Percentiles rank a stretch among this genome's conserved stretches.
Conservation (phyloP, 2,888 invertebrate species). For the Pediacus dermestoides region DNA sequence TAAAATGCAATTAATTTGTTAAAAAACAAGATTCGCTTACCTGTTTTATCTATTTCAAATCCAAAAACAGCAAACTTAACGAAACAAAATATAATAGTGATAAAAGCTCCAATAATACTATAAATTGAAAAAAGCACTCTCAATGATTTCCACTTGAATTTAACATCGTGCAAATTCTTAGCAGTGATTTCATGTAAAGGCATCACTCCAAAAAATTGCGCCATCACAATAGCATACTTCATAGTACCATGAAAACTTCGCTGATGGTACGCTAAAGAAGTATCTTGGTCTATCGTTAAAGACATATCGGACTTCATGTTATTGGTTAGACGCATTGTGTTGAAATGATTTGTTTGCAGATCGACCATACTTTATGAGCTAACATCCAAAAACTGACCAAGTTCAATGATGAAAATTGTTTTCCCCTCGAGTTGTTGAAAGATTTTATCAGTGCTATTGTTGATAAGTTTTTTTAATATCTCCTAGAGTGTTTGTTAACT, state of each 20-base stretch:
- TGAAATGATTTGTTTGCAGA: too few relatives aligned
- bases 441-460: too few relatives aligned
- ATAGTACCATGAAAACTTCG: conserved; percentile 33
- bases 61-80: conserved; percentile 35
- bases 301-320: conserved; percentile 29
- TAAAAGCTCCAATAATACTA: conserved; percentile 31
- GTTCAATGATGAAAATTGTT: conserved; percentile 10
- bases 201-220: conserved; percentile 41
- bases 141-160: conserved; percentile 36
- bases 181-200: conserved; percentile 32
- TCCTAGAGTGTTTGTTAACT: too few relatives aligned
- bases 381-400: conserved; percentile 9
- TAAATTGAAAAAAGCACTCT: conserved; percentile 30
- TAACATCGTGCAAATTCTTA: conserved; percentile 26
- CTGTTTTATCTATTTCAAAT: conserved; percentile 36
- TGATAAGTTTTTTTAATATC: too few relatives aligned
- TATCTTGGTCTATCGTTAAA: conserved; percentile 25
- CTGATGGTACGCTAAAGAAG: conserved; percentile 7
- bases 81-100: conserved; percentile 33
- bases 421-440: too few relatives aligned
- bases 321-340: too few relatives aligned
- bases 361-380: too few relatives aligned
- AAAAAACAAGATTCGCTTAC: conserved; percentile 23
- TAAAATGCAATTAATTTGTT: conserved; percentile 5
- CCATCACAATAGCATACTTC: conserved; percentile 34